Percentiles rank a stretch among this genome's conserved stretches.
phyloP scores from a whole-genome alignment of 2,113 vertebrate genomes.

The human region GRCh38 chr9:18768501-18769000 shows the following conservation, averaged over 20 bases:
- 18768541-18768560: background rate
- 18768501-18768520: background rate
- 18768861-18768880: background rate
- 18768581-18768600: background rate
- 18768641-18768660: background rate
- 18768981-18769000: background rate
- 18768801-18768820: background rate
- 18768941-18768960: background rate
- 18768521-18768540: background rate
- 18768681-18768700: background rate
- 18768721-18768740: background rate
- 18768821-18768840: background rate
- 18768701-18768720: background rate
- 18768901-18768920: background rate
- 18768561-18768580: background rate
- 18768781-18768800: background rate
- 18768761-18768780: background rate
- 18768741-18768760: background rate
- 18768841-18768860: background rate
- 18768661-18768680: background rate
- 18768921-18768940: background rate
- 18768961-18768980: background rate
- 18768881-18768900: background rate
- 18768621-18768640: background rate
- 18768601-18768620: background rate